Percentiles rank a stretch among this genome's conserved stretches.
phyloP scores from a whole-genome alignment of 2,113 vertebrate species.

The Cyprinodon variegatus region DNA sequence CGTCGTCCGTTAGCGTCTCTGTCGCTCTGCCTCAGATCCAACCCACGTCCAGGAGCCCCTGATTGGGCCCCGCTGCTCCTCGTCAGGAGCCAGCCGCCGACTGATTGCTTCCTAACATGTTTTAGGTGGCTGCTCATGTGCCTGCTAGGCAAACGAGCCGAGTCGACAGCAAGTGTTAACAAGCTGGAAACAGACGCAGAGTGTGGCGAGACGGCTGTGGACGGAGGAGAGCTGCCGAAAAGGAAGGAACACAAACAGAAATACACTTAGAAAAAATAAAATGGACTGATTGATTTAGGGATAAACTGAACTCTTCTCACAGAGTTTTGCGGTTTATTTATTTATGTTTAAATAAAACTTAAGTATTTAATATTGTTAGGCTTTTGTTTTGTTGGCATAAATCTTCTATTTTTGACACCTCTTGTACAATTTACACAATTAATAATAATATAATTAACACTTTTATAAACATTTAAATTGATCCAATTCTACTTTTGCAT shows the following conservation, averaged over 20 bases:
- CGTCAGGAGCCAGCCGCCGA: background rate
- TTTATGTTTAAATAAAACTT: too few species aligned
- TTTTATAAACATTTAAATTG: too few species aligned
- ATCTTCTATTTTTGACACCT: too few species aligned
- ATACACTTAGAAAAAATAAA: background rate
- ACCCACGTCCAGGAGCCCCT: background rate
- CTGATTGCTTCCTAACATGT: background rate
- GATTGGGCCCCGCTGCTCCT: background rate
- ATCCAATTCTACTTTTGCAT: too few species aligned
- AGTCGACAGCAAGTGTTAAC: background rate
- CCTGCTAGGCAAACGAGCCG: background rate
- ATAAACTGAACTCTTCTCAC: too few species aligned
- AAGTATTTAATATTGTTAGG: too few species aligned
- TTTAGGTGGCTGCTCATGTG: background rate
- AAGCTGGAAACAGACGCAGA: background rate
- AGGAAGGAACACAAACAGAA: background rate
- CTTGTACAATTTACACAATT: too few species aligned
- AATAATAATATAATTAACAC: too few species aligned
- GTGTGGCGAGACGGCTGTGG: background rate
- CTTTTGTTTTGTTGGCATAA: too few species aligned
- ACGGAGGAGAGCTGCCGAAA: background rate
- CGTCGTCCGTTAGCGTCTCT: background rate
- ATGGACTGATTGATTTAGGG: background rate
- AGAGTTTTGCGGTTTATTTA: too few species aligned
- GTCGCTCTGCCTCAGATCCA: slow-evolving; percentile 12